These are phyloP conservation scores for Lithobates pipiens DNA, from an alignment of 2,797 vertebrate genomes.

Conservation along the genomic window DNA sequence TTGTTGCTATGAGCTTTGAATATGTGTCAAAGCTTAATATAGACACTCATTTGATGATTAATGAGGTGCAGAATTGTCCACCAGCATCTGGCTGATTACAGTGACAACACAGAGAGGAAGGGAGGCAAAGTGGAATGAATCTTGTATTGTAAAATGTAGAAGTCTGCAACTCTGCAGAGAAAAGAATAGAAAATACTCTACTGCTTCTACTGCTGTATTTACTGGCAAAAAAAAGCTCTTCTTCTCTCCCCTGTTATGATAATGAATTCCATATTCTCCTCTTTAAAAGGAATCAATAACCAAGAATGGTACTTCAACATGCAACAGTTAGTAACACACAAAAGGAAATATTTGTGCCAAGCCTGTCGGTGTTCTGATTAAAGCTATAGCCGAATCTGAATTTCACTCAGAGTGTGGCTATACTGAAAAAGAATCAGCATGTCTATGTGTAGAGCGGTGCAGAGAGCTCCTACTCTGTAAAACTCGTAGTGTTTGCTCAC, in stretches of 20 bases:
- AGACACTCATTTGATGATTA: constrained; percentile 33
- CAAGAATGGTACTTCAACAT: background rate
- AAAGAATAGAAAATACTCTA: background rate
- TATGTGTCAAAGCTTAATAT: constrained; percentile 26
- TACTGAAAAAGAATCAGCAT: too few relatives aligned
- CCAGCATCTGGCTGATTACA: constrained; percentile 32
- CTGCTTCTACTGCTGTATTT: background rate
- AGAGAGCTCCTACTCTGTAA: too few relatives aligned
- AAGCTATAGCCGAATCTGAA: background rate
- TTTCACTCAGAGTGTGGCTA: too few relatives aligned
- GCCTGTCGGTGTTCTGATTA: background rate
- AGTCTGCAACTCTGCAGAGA: background rate
- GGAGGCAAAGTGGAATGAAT: constrained; percentile 1
- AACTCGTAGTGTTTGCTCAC: too few relatives aligned
- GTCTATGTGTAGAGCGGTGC: too few relatives aligned
- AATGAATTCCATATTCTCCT: background rate
- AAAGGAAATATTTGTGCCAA: too few relatives aligned
- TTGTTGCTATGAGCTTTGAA: constrained; percentile 14
- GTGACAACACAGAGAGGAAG: constrained; percentile 19
- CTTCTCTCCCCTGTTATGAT: background rate
- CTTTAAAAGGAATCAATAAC: too few relatives aligned
- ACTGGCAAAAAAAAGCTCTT: background rate
- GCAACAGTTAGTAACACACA: background rate
- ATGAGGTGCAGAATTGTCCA: constrained; percentile 29
- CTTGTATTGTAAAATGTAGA: background rate